Conservation (phyloP, 2,888 invertebrate genomes). For the Dicranocentrus wangi region DNA sequence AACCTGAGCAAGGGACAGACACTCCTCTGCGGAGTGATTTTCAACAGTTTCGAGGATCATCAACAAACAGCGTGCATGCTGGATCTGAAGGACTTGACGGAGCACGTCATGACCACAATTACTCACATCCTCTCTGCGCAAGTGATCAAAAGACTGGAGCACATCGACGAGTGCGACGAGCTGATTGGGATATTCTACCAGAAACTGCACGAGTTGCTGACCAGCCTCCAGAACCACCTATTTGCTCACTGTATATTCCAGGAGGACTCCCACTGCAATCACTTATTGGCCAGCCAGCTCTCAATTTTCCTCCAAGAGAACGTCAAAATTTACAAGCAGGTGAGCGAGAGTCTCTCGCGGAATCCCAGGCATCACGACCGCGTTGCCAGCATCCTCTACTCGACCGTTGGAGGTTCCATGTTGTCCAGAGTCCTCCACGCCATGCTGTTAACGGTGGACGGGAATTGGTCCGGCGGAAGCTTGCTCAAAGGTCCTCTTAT, state of each 20-base stretch:
- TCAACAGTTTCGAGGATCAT: slow-evolving; percentile 80
- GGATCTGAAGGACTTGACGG: slow-evolving; percentile 74
- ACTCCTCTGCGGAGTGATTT: slow-evolving; percentile 79
- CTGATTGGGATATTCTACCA: slow-evolving; percentile 62
- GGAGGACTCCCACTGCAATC: slow-evolving; percentile 23
- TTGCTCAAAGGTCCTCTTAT: slow-evolving; percentile 74
- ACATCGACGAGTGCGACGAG: slow-evolving; percentile 35
- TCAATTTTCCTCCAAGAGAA: slow-evolving; percentile 41
- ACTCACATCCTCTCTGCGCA: slow-evolving; percentile 67
- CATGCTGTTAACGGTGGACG: slow-evolving; percentile 77
- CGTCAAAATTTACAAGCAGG: slow-evolving; percentile 57
- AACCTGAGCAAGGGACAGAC: slow-evolving; percentile 79
- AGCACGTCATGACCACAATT: slow-evolving; percentile 67
- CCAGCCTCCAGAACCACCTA: slow-evolving; percentile 79
- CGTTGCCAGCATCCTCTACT: slow-evolving; percentile 75
- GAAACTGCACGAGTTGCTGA: slow-evolving; percentile 77
- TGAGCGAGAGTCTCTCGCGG: slow-evolving; percentile 49
- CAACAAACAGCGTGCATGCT: slow-evolving; percentile 78
- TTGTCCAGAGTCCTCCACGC: slow-evolving; percentile 78
- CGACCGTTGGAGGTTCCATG: slow-evolving; percentile 79
- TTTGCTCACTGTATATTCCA: slow-evolving; percentile 76
- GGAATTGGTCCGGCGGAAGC: slow-evolving; percentile 5
- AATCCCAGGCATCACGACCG: slow-evolving; percentile 53
- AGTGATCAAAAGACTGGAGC: slow-evolving; percentile 74
- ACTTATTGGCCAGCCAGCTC: slow-evolving; percentile 24